Evolutionary conservation across 2,113 vertebrate genomes (phyloP), one percentile per base, ranked within the genome.

Genomic region (Gavialis gangeticus): DNA sequence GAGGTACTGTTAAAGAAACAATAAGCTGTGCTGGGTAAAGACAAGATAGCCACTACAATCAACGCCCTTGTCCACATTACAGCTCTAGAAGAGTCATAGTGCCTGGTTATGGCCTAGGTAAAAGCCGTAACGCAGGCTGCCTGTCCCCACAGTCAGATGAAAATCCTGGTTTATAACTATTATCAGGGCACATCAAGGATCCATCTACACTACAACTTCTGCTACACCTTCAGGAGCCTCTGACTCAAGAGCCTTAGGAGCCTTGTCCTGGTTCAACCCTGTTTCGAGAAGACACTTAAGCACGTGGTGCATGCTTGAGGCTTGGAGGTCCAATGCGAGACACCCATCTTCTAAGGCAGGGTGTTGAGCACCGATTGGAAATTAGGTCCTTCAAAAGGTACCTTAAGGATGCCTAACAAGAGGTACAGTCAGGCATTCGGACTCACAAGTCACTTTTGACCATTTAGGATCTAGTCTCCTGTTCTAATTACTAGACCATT

Each of bases 401-500:
- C 12, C 2, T 24, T 54, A 1, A 2, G 24, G 37, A 14, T 21
- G 0, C 3, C 14, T 34, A 3, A 75, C n/a, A 8, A 55, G 78
- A 79, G 27, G 18, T 46, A 46, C 6, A 46, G 46, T 18, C 13
- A 55, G 75, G 1, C 22, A 5, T 18, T 6, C 12, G 9, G 8
- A 73, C 22, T 73, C 34, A 73, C 21, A 7, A 19, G 62, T 24
- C 88, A 4, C 12, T 87, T 5, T 22, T 19, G 79, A 56, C 71
- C 63, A 12, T 27, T 77, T 4, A 4, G 54, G 60, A 30, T 5
- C 54, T 94, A 46, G 34, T 13, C 21, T 73, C 14, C 69, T 73
- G 34, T 37, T 73, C 34, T 4, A 46, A 46, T 37, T 37, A 46
- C 69, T 73, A 46, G 55, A 19, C 30, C 69, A 16, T 17, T 18